A percentile compares a stretch with the other conserved stretches of the same genome.
phyloP scores from a whole-genome alignment of 2,888 invertebrate genomes.

The Mechanitis messenoides region DNA sequence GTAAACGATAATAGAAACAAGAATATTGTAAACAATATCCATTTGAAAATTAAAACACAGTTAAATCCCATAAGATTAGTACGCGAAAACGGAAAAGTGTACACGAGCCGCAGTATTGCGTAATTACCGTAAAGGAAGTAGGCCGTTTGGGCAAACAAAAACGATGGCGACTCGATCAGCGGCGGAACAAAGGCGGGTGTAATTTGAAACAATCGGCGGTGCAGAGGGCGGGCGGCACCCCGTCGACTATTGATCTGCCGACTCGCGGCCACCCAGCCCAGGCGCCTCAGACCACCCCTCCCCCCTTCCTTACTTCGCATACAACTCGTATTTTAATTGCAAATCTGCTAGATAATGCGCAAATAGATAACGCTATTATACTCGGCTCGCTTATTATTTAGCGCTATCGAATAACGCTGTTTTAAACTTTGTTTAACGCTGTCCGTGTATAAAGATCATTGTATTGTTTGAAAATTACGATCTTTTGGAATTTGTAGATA shows the following conservation, averaged over 20 bases:
- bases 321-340: constrained; percentile 75
- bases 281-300: constrained; percentile 39
- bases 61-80: constrained; percentile 46
- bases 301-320: constrained; percentile 41
- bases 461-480: background rate
- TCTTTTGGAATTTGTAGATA: background rate
- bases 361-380: constrained; percentile 76
- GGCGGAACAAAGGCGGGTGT: constrained; percentile 73
- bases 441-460: constrained; percentile 3
- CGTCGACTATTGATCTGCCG: constrained; percentile 73
- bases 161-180: constrained; percentile 70
- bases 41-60: too few relatives aligned
- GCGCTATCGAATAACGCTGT: constrained; percentile 49
- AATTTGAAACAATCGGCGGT: constrained; percentile 76
- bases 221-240: constrained; percentile 68
- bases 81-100: constrained; percentile 53
- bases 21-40: too few relatives aligned
- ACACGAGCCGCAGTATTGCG: constrained; percentile 63
- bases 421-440: constrained; percentile 16
- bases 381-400: constrained; percentile 70
- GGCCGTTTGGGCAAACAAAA: constrained; percentile 72
- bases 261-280: constrained; percentile 36
- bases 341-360: constrained; percentile 76
- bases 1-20: too few relatives aligned
- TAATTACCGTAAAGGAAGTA: constrained; percentile 74